phyloP scores from a whole-genome alignment of 2,797 vertebrate genomes.

The Dendrocincla fuliginosa region DNA sequence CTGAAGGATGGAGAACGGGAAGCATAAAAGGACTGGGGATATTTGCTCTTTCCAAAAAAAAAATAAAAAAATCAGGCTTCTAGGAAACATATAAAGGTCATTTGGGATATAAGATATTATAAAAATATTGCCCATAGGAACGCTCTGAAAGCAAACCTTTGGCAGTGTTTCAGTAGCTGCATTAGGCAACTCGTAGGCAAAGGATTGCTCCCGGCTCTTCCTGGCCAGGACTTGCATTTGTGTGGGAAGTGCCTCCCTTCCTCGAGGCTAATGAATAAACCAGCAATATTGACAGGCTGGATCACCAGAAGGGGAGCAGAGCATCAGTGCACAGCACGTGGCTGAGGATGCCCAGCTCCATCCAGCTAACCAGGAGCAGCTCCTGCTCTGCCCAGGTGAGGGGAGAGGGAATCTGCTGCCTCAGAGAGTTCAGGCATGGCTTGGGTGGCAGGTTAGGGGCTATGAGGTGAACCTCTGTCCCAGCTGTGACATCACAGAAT shows the following conservation, averaged over 20 bases:
- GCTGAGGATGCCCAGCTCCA: not conserved
- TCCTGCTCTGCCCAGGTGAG: not conserved
- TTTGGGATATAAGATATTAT: slow-evolving; percentile 41
- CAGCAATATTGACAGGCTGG: slow-evolving; percentile 7
- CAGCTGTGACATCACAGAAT: not conserved
- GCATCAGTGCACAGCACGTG: accelerated
- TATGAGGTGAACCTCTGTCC: not conserved
- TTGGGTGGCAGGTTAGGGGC: not conserved
- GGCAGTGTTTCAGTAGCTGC: slow-evolving; percentile 61
- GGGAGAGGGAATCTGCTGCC: not conserved
- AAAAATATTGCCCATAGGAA: slow-evolving; percentile 47
- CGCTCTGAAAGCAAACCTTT: slow-evolving; percentile 54
- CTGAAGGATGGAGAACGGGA: not conserved
- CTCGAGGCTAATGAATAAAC: slow-evolving; percentile 55
- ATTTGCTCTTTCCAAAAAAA: not conserved
- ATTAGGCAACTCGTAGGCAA: slow-evolving; percentile 50
- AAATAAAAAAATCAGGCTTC: not conserved
- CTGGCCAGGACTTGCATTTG: not conserved
- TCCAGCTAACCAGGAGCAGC: not conserved
- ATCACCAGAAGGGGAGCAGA: not conserved
- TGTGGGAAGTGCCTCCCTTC: not conserved
- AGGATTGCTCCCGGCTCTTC: slow-evolving; percentile 21
- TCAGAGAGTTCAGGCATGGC: not conserved
- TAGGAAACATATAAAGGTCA: not conserved
- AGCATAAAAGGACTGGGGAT: not conserved